These are phyloP conservation scores for Macropus fuliginosus DNA, from an alignment of 2,797 vertebrate species.

Conservation along the genomic window DNA sequence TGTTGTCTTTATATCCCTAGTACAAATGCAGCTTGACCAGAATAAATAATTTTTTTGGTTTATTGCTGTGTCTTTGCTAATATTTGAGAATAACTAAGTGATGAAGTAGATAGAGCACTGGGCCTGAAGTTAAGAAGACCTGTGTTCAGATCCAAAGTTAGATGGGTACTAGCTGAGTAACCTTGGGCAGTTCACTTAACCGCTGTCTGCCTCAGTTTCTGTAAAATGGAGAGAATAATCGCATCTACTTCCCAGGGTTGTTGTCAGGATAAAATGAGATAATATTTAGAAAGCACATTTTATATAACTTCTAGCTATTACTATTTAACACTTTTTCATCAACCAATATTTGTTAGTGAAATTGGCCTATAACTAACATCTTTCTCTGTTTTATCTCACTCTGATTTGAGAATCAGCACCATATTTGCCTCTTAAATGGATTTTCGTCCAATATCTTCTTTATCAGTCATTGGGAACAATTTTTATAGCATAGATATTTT, in stretches of 20 bases:
- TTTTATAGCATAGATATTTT: background rate
- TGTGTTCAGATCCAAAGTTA: background rate
- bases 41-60: background rate
- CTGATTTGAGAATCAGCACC: background rate
- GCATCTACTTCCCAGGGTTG: background rate
- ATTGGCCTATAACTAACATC: background rate
- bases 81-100: background rate
- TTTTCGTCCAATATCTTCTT: background rate
- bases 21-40: background rate
- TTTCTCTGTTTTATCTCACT: background rate
- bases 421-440: background rate
- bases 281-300: background rate
- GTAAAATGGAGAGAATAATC: background rate
- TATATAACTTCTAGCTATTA: background rate
- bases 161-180: background rate
- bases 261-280: background rate
- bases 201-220: background rate
- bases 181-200: background rate
- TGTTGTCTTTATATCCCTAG: background rate
- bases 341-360: background rate
- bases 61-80: background rate
- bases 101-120: background rate
- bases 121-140: background rate
- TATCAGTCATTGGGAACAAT: background rate
- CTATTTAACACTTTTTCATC: background rate